phyloP scores from a whole-genome alignment of 2,113 vertebrate genomes.

The Cariama cristata region DNA sequence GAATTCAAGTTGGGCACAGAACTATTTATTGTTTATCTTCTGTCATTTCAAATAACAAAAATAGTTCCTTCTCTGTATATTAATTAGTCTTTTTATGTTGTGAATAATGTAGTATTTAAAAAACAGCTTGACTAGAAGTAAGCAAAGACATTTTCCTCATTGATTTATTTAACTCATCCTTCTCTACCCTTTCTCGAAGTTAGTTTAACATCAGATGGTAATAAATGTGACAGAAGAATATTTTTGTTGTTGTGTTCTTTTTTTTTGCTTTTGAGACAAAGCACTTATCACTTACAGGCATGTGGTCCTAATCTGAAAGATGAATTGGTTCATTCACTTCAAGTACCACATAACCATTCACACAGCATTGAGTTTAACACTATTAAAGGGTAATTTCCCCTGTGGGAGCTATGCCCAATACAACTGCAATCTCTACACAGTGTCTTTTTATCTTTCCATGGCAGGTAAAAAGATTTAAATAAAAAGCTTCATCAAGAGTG shows the following conservation, averaged over 20 bases:
- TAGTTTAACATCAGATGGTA: not conserved
- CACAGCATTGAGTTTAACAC: conserved; percentile 60
- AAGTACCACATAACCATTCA: conserved; percentile 73
- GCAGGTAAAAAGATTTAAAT: conserved; percentile 69
- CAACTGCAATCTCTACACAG: not conserved
- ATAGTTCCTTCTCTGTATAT: not conserved
- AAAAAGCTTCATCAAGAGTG: conserved; percentile 16
- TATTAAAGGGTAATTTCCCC: conserved; percentile 74
- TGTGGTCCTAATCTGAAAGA: conserved; percentile 67
- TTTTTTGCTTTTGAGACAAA: conserved; percentile 29
- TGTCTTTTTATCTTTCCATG: conserved; percentile 48
- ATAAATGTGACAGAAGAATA: conserved; percentile 24
- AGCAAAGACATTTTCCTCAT: not conserved
- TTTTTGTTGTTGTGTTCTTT: not conserved
- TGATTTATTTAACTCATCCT: not conserved
- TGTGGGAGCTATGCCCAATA: conserved; percentile 60
- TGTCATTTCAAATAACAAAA: not conserved
- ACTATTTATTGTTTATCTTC: not conserved
- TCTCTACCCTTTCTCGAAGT: not conserved
- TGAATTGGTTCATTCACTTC: conserved; percentile 65
- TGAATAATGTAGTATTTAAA: not conserved
- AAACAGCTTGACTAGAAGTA: not conserved
- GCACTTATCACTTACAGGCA: conserved; percentile 45
- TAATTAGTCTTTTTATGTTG: not conserved
- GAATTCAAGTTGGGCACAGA: not conserved